Base-by-base conservation (phyloP, 2,888 invertebrate species). In the Eubasilissa splendida region DNA sequence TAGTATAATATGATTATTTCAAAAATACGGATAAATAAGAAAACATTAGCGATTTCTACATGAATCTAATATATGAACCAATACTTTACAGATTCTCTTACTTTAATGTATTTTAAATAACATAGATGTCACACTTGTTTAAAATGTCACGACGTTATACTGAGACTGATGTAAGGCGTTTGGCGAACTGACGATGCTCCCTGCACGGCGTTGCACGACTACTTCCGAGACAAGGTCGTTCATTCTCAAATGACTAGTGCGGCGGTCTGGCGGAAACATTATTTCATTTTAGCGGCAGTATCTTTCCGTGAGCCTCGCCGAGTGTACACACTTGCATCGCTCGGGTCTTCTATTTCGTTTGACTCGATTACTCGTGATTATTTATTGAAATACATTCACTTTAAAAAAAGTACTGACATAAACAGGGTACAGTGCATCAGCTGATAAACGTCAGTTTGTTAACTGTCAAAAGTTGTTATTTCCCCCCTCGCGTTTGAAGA, bases 401-500 rank as follows among this genome's bases (percentile, higher is more conserved):
- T 50, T 7, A 52, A 22, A 22, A n/a, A 68, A n/a, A 52, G 54
- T 70, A 50, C 14, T 54, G 71, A 53, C 42, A 50, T 52, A 42
- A 12, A 52, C 42, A 68, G 11, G 4, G 52, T 8, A 31, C 52
- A 68, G 68, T 68, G 50, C 60, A 73, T 78, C 78, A 78, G 78
- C 78, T 78, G 78, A 70, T 73, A 31, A 42, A 50, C 71, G 33
- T 76, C 76, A 53, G 63, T 63, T 71, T 71, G 22, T 59, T 60
- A 73, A 60, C 78, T 78, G 73, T 73, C 78, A 78, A 60, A 53
- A 71, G 78, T 68, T 60, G 70, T 42, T 14, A n/a, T 70, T 66
- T 77, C 5, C 33, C 52, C 33, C n/a, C 63, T 59, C 63, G 54
- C 73, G 78, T 56, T 54, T 68, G 65, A n/a, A 83, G 87, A 90